A percentile compares a stretch with the other conserved stretches of the same genome.
phyloP scores from a whole-genome alignment of 2,113 vertebrate species.

The Pionites leucogaster region DNA sequence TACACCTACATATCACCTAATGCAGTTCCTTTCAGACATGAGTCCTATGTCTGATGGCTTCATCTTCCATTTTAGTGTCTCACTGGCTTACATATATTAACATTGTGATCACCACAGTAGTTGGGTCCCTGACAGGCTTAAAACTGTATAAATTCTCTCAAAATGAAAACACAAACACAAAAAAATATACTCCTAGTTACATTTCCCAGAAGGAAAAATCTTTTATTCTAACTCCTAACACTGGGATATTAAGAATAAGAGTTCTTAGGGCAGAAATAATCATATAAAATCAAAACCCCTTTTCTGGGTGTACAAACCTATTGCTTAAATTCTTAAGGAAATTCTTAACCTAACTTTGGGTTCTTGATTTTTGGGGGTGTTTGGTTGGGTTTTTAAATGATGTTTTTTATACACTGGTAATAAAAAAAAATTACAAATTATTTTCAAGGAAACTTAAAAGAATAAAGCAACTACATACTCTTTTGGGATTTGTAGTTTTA shows the following conservation, averaged over 20 bases:
- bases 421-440: not conserved
- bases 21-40: not conserved
- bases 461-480: not conserved
- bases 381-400: not conserved
- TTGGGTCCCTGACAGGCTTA: not conserved
- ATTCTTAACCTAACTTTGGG: not conserved
- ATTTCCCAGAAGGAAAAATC: not conserved
- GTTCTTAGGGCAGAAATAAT: not conserved
- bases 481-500: slow-evolving; percentile 17
- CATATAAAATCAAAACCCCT: rapidly evolving
- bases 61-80: not conserved
- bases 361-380: not conserved
- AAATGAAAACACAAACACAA: not conserved
- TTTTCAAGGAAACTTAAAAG: not conserved
- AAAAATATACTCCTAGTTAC: not conserved
- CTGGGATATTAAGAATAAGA: not conserved
- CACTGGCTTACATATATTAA: not conserved
- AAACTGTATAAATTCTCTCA: not conserved
- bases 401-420: not conserved
- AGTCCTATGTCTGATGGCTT: not conserved
- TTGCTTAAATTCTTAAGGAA: not conserved
- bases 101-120: not conserved
- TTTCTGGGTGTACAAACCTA: not conserved
- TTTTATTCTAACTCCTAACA: not conserved
- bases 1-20: not conserved